Evolutionary conservation across 2,888 invertebrate genomes (phyloP).

Genomic region (Drosophila melanosoma): DNA sequence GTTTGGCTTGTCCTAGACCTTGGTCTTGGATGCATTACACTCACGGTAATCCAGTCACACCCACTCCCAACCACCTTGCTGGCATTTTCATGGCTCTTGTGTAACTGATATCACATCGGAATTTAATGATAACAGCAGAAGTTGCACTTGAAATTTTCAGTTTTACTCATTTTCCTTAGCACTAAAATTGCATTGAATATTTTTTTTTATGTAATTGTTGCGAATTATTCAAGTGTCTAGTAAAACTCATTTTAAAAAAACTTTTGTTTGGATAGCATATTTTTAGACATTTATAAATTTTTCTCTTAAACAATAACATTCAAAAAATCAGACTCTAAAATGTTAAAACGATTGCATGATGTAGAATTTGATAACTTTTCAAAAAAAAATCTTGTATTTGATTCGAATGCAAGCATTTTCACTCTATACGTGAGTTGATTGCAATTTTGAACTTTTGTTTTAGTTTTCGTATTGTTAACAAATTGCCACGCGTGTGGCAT

Average conservation of each 20-base stretch:
- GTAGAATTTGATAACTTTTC: background rate
- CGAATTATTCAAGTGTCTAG: background rate
- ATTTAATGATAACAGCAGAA: background rate
- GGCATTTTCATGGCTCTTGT: background rate
- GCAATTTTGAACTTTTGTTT: background rate
- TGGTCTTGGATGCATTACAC: constrained; percentile 23
- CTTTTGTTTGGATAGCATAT: background rate
- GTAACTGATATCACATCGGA: background rate
- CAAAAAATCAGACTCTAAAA: background rate
- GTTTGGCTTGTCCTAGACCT: constrained; percentile 4
- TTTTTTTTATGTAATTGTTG: background rate
- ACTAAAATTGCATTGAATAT: background rate
- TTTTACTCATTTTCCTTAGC: background rate
- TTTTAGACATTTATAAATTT: background rate
- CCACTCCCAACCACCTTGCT: background rate
- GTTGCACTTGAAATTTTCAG: background rate
- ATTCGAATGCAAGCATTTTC: background rate
- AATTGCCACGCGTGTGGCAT: constrained; percentile 3
- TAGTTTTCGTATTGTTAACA: background rate
- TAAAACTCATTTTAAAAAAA: too few species aligned
- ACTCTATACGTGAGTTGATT: background rate
- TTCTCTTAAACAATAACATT: background rate
- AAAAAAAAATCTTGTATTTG: background rate
- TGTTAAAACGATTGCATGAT: background rate
- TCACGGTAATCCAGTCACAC: background rate